These are phyloP conservation scores for Epinotia ramella DNA, from an alignment of 2,888 invertebrate species.

Conservation along the genomic window DNA sequence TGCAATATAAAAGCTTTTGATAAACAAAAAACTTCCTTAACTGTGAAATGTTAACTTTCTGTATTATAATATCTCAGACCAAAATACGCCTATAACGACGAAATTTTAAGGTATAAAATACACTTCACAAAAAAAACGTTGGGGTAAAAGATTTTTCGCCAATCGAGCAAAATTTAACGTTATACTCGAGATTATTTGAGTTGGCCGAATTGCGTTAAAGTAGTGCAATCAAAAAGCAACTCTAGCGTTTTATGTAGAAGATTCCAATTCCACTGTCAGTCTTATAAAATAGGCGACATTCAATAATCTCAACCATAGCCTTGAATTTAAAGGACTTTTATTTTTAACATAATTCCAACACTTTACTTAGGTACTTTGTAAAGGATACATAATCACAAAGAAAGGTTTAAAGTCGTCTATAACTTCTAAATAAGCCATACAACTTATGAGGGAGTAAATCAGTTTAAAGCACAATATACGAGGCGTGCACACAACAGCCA, in stretches of 20 bases:
- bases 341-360: not conserved
- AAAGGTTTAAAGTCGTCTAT: not conserved
- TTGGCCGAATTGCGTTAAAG: no score
- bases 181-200: no score
- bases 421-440: not conserved
- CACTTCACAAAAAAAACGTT: not conserved
- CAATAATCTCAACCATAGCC: no score
- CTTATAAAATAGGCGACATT: no score
- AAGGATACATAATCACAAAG: not conserved
- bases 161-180: not conserved
- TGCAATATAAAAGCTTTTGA: no score
- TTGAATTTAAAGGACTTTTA: not conserved
- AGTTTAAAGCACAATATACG: conserved; percentile 1
- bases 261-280: no score
- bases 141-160: not conserved
- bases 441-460: not conserved
- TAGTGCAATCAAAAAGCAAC: no score
- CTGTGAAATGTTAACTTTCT: no score
- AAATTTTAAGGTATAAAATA: not conserved
- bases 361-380: not conserved
- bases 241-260: no score
- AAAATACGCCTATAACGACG: no score
- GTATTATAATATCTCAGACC: no score
- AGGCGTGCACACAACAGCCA: not conserved
- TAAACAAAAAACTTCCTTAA: no score